Evolutionary conservation across 2,797 vertebrate species (phyloP), one percentile per base, ranked within the genome.

Genomic region (Babyrousa celebensis): DNA sequence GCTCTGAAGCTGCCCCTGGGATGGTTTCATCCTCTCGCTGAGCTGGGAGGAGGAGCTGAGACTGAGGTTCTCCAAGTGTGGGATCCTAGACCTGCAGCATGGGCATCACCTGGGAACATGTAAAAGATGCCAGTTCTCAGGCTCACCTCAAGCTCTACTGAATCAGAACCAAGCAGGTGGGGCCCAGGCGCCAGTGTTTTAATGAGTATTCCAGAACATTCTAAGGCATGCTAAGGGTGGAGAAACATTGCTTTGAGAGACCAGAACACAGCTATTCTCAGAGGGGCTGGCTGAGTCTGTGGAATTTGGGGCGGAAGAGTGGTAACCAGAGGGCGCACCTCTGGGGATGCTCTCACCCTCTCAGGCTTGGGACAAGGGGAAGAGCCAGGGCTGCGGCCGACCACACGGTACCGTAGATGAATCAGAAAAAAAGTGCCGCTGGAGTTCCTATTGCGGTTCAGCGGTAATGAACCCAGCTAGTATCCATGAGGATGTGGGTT

Each of bases 361-460:
- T 52, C 23, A 48, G 87, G 0, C 79, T 80, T 93, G 72, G 32
- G 23, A 27, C 0, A 0, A 58, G 40, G 20, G 5, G 32, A 83
- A 77, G 48, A 86, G 0, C 25, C 2, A 6, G 21, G 71, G 40
- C 54, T 58, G 29, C 4, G 32, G 40, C 15, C 15, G 67, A 16
- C 72, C 7, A 3, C 23, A 1, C 0, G 25, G 56, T 2, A 2
- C 21, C 12, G 29, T 43, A 1, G 32, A 18, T 3, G 15, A 21
- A 23, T 65, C 17, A 12, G 18, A 56, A 29, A 60, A 60, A 63
- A 48, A 48, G 43, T 48, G 43, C 43, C 43, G 5, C 9, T 48
- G 43, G 43, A 5, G 43, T 48, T 48, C 43, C 43, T 10, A 6
- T 48, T 48, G 43, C 9, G 43, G 43, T 10, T 48, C 43, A 48